These are phyloP conservation scores for Anoplius nigerrimus DNA, from an alignment of 2,888 invertebrate species.

Conservation along the genomic window DNA sequence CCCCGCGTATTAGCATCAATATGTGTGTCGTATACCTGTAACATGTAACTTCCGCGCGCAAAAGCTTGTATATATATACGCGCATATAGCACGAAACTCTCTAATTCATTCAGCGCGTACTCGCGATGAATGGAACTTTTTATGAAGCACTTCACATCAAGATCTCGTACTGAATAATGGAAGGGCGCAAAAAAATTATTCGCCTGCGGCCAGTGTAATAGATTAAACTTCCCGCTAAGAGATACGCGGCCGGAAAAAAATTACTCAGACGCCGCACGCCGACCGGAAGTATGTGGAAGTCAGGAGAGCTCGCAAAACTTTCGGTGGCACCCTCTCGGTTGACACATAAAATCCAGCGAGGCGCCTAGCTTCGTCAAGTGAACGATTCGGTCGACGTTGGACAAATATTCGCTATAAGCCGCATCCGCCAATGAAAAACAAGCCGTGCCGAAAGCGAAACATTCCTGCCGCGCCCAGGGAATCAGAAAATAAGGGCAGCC, in stretches of 20 bases:
- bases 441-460: background rate
- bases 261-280: conserved; percentile 33
- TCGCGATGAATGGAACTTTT: conserved; percentile 28
- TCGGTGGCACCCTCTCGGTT: conserved; percentile 46
- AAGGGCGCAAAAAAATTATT: conserved; percentile 36
- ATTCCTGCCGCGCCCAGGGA: too few relatives aligned
- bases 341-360: conserved; percentile 44
- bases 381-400: conserved; percentile 24
- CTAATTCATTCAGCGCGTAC: conserved; percentile 5
- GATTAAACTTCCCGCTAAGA: conserved; percentile 40
- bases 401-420: conserved; percentile 36
- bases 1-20: too few relatives aligned
- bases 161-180: conserved; percentile 29
- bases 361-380: conserved; percentile 44
- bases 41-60: too few relatives aligned
- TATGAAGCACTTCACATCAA: conserved; percentile 2
- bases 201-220: conserved; percentile 23
- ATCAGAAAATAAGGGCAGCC: too few relatives aligned
- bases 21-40: too few relatives aligned
- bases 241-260: conserved; percentile 34
- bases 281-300: conserved; percentile 20
- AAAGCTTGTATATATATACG: too few relatives aligned
- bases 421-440: background rate
- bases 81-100: conserved; percentile 7
- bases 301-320: conserved; percentile 39